Base-by-base conservation (phyloP, 2,797 vertebrate genomes). In the Crocodylus rhombifer region DNA sequence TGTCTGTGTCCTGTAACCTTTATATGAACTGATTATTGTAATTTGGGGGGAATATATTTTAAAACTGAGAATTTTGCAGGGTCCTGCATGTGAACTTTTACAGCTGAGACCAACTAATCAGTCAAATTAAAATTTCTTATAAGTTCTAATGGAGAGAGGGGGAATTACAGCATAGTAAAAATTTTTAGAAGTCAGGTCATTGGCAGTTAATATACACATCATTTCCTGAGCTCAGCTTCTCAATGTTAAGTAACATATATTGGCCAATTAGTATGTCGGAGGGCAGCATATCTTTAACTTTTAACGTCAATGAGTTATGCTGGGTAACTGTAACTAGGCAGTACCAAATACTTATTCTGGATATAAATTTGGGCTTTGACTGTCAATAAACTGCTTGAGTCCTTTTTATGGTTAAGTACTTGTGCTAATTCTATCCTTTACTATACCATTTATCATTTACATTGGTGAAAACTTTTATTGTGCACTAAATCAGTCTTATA, bases 181-280 rank as follows among this genome's bases (percentile, higher is more conserved):
- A 61, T 86, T 42, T 83, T 26, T 91, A 36, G 90, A 55, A 79
- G 91, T 93, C 78, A 85, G 76, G 87, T 15, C 88, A 28, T 30
- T 91, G 42, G 33, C 89, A 82, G 51, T 92, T 95, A 89, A 88
- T 74, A 56, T 51, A 60, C 42, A 26, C 91, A 64, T 90, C 86
- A 58, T 7, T 83, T 85, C 82, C 60, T 4, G 17, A 85, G 65
- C 55, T 61, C 1, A 3, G 25, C 17, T 84, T 3, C 56, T 55
- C 74, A 84, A 30, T 21, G 33, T 91, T 92, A 85, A 82, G 21
- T 73, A 86, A 79, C 25, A 80, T 93, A 20, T 74, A 93, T 86
- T 84, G 62, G 89, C 87, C 42, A 10, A 51, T 93, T 91, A 75
- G 64, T 64, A n/a, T 95, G 84, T 92, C 71, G 36, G 67, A 95